Base-by-base conservation (phyloP, 2,888 invertebrate genomes). In the Hirtodrosophila histrioides region DNA sequence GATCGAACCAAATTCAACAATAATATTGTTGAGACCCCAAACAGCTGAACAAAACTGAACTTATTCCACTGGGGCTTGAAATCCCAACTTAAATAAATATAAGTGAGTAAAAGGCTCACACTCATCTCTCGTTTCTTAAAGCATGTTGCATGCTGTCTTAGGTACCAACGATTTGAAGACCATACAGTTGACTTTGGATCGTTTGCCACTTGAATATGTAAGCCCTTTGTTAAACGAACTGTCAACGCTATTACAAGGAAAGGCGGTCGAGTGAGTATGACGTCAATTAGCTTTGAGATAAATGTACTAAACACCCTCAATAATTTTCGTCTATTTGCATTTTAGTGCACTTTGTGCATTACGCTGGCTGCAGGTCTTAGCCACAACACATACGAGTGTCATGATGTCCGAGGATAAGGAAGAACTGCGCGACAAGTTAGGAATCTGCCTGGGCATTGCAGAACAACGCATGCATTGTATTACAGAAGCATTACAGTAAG, bases 141-240 rank as follows among this genome's bases (percentile, higher is more conserved):
- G 94, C 41, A 94, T 98, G 80, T 92, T 98, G 31, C 92, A 94
- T 71, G 94, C 94, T 54, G 97, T 97, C 2, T 92, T 98, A 1
- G 93, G 93, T 41, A 94, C 93, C 48, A 93, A 93, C 48, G 95
- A 96, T 55, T 93, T 94, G 17, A 92, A 91, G 0, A 93, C 96
- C 0, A 95, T 98, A 5, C 91, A 92, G 40, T 94, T 95, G 68
- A 97, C 98, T 0, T 93, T 97, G 12, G 93, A 94, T 55, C 93
- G 94, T 53, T 91, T 98, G 60, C 97, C 97, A 0, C 93, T 97
- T 0, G 94, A 95, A 74, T 95, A 94, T 57, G 93, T 98, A 23
- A 93, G 94, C 0, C 94, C 94, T 0, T 90, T 98, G 10, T 89
- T 98, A 4, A 93, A 94, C 69, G 96, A 97, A 90, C 92, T 98